Conservation (phyloP, 2,113 vertebrate genomes). For the Epinephelus cyanopodus region DNA sequence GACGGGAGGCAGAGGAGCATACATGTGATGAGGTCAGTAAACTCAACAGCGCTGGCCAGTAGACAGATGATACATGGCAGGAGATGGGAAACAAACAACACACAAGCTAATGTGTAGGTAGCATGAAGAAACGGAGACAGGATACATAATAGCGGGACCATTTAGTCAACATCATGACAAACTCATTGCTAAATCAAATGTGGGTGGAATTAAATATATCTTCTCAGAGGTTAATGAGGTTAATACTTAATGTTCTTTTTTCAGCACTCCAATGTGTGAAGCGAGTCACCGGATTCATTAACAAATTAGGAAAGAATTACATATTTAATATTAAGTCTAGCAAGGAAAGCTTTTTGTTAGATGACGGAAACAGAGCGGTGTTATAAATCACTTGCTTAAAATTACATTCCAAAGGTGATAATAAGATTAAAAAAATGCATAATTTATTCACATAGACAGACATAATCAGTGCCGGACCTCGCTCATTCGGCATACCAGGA, state of each 20-base stretch:
- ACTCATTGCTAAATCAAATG: not conserved
- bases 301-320: not conserved
- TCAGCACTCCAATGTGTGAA: not conserved
- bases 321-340: not conserved
- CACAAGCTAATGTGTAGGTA: not conserved
- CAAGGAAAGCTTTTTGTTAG: not conserved
- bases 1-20: slow-evolving; percentile 20
- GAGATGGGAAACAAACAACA: slow-evolving; percentile 17
- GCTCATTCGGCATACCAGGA: no score
- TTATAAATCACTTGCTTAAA: slow-evolving; percentile 1
- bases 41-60: slow-evolving; percentile 5
- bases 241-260: not conserved
- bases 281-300: not conserved
- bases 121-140: not conserved
- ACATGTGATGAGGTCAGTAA: not conserved
- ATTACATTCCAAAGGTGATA: not conserved
- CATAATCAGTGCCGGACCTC: not conserved
- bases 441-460: not conserved
- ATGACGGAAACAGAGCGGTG: not conserved
- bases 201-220: not conserved
- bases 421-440: not conserved
- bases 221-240: not conserved
- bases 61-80: slow-evolving; percentile 15
- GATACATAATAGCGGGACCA: not conserved
- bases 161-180: not conserved